A percentile compares a stretch with the other conserved stretches of the same genome.
Evolutionary conservation across 2,797 vertebrate species (phyloP).

Genomic region (Sebastes itinus): DNA sequence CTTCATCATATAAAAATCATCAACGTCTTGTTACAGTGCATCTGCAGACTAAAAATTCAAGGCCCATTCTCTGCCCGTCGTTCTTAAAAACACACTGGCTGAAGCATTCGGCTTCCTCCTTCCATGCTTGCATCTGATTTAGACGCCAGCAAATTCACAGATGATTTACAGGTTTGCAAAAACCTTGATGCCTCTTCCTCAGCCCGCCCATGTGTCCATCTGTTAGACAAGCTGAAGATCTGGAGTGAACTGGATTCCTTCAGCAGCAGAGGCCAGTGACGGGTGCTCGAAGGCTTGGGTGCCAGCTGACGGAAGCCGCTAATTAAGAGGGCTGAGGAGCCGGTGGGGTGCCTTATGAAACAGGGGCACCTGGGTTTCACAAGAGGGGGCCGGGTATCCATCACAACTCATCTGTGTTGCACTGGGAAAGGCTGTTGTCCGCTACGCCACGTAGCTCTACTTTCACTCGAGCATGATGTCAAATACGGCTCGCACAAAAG

Average conservation of each 20-base stretch:
- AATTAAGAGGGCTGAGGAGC: conserved; percentile 77
- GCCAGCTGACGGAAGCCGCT: conserved; percentile 75
- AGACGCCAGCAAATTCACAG: conserved; percentile 27
- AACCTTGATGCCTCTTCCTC: conserved; percentile 13
- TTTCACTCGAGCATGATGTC: conserved; percentile 38
- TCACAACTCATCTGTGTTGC: conserved; percentile 65
- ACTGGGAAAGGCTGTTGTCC: conserved; percentile 25
- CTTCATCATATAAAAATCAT: conserved; percentile 70
- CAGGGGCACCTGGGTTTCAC: conserved; percentile 78
- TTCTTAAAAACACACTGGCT: conserved; percentile 31
- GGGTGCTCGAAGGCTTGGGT: conserved; percentile 66
- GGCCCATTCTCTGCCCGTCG: conserved; percentile 28
- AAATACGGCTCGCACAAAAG: conserved; percentile 29
- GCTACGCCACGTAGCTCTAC: conserved; percentile 41
- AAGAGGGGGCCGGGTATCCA: conserved; percentile 67
- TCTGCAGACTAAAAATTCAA: conserved; percentile 35
- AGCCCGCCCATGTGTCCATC: conserved; percentile 38
- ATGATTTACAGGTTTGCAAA: conserved; percentile 49
- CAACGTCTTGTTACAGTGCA: conserved; percentile 51
- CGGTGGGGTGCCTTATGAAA: conserved; percentile 74
- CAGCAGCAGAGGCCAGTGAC: conserved; percentile 47
- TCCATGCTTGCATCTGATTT: conserved; percentile 17
- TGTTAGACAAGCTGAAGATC: conserved; percentile 46
- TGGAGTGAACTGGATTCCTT: conserved; percentile 56
- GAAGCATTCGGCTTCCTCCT: conserved; percentile 7